Conservation (phyloP, 2,113 vertebrate genomes). For the Thymallus thymallus region DNA sequence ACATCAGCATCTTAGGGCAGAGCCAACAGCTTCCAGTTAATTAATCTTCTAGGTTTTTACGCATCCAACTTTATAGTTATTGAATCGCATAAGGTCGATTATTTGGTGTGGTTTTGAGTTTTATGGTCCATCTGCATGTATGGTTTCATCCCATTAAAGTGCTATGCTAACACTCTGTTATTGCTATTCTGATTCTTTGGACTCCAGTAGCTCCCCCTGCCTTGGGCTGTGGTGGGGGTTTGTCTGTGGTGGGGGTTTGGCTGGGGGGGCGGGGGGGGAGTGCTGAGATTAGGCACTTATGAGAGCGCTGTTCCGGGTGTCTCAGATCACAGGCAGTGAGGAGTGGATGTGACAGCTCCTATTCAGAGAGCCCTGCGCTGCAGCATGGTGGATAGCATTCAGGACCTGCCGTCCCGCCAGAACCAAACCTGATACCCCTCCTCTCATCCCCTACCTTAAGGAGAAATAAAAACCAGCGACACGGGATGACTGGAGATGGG, state of each 20-base stretch:
- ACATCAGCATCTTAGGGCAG: conserved; percentile 19
- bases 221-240: conserved; percentile 48
- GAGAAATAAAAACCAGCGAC: conserved; percentile 44
- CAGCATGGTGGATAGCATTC: conserved; percentile 50
- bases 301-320: conserved; percentile 56
- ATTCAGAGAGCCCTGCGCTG: conserved; percentile 55
- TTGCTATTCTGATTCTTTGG: conserved; percentile 26
- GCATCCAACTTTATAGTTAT: conserved; percentile 29
- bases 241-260: conserved; percentile 50
- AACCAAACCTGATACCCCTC: conserved; percentile 50
- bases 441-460: conserved; percentile 38
- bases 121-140: conserved; percentile 45
- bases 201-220: conserved; percentile 42
- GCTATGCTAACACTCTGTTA: conserved; percentile 44
- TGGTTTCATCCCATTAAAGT: conserved; percentile 31
- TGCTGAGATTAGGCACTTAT: conserved; percentile 67
- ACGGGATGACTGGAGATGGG: conserved; percentile 29
- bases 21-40: conserved; percentile 41
- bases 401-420: conserved; percentile 47
- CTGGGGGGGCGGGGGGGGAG: conserved; percentile 24
- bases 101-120: conserved; percentile 35
- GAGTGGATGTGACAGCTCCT: conserved; percentile 67
- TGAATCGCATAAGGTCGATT: conserved; percentile 14
- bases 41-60: conserved; percentile 47
- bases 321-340: conserved; percentile 65